phyloP scores from a whole-genome alignment of 1,140 invertebrate species.

The Macrobrachium nipponense region DNA sequence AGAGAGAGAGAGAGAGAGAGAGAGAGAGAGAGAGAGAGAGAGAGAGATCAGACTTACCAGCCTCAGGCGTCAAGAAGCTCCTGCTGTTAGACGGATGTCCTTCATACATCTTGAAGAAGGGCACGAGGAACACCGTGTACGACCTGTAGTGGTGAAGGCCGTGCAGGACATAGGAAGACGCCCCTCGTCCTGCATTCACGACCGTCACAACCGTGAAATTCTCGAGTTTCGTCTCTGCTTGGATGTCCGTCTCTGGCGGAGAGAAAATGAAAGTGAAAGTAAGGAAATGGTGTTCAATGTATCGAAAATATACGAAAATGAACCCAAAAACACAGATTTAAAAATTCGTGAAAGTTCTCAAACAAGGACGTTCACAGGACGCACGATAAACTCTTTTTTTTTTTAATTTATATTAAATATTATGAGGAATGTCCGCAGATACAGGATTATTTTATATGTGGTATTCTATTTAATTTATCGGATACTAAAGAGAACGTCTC shows the following conservation, averaged over 20 bases:
- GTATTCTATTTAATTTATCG: no score
- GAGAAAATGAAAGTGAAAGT: background rate
- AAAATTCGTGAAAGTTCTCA: no score
- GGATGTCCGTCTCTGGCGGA: background rate
- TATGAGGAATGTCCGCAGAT: no score
- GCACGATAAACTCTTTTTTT: no score
- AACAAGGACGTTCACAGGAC: no score
- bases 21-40: constrained; percentile 5
- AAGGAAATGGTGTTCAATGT: background rate
- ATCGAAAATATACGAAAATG: background rate
- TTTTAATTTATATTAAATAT: no score
- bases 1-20: constrained; percentile 21
- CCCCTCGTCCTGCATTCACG: constrained; percentile 50
- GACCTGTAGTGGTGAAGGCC: constrained; percentile 78
- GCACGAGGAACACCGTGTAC: constrained; percentile 84
- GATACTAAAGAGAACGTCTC: no score
- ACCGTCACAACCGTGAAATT: constrained; percentile 58
- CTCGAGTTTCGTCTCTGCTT: background rate
- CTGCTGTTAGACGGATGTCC: constrained; percentile 82
- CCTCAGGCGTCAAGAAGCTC: constrained; percentile 78
- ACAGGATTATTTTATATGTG: no score
- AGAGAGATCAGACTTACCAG: constrained; percentile 73
- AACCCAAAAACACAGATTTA: no score
- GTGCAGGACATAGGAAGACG: constrained; percentile 70
- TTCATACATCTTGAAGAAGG: constrained; percentile 82